Conservation (phyloP, 2,113 vertebrate species). For the Melanerpes aurifrons region DNA sequence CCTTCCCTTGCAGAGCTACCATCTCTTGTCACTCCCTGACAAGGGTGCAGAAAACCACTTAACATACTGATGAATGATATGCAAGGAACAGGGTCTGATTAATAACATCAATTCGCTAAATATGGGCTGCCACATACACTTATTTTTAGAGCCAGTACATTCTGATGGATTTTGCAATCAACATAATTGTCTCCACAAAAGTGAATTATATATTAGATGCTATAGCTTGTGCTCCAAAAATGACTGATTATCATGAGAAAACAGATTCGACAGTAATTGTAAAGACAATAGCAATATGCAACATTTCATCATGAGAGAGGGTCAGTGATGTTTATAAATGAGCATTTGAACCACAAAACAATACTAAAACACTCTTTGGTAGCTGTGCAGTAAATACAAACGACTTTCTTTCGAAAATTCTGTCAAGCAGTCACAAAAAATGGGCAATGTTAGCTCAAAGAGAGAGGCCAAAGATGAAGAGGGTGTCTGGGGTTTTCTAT, state of each 20-base stretch:
- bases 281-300: not conserved
- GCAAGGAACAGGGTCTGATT: constrained; percentile 19
- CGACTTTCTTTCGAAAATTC: not conserved
- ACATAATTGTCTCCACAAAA: constrained; percentile 39
- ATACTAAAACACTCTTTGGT: not conserved
- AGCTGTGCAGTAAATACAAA: not conserved
- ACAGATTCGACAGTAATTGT: not conserved
- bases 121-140: constrained; percentile 4
- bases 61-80: not conserved
- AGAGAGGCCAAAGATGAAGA: not conserved
- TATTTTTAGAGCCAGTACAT: constrained; percentile 51
- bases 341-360: not conserved
- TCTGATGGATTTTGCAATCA: constrained; percentile 59
- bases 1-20: not conserved
- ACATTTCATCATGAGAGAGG: not conserved
- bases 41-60: not conserved
- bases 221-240: not conserved
- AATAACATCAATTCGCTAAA: constrained; percentile 54
- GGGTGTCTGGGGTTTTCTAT: not conserved
- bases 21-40: rapidly evolving
- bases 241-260: constrained; percentile 25
- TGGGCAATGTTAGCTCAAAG: not conserved
- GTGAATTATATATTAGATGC: constrained; percentile 9
- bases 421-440: not conserved
- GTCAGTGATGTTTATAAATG: not conserved